phyloP scores from a whole-genome alignment of 2,888 invertebrate species.

The Drosophila infuscata region DNA sequence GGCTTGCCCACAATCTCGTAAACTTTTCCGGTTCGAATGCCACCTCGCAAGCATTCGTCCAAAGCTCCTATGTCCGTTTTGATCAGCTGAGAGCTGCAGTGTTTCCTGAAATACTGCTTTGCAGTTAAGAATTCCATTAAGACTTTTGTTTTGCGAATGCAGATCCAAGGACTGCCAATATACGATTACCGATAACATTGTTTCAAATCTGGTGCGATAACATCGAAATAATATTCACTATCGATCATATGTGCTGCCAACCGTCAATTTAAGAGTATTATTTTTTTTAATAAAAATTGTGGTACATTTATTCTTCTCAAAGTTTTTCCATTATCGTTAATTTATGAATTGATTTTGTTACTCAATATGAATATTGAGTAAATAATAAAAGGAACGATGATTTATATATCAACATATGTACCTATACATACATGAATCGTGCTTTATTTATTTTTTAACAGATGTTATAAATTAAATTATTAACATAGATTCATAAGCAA shows the following conservation, averaged over 20 bases:
- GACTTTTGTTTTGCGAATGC: neutral
- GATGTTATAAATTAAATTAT: neutral
- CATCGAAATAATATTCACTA: neutral
- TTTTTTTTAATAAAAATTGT: neutral
- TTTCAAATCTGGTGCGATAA: neutral
- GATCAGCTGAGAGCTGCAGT: constrained; percentile 28
- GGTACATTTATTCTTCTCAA: neutral
- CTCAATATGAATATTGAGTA: too few relatives aligned
- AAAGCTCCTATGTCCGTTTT: constrained; percentile 37
- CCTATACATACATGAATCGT: too few relatives aligned
- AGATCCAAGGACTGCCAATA: neutral
- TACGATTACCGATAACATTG: neutral
- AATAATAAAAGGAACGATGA: too few relatives aligned
- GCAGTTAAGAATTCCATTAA: constrained; percentile 21
- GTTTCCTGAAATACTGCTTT: neutral
- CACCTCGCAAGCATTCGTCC: constrained; percentile 52
- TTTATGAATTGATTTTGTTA: too few relatives aligned
- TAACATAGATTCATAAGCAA: neutral
- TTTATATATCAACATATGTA: too few relatives aligned
- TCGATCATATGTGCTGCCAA: constrained; percentile 5
- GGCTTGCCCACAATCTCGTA: constrained; percentile 62
- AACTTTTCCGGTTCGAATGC: constrained; percentile 47
- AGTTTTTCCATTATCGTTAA: too few relatives aligned
- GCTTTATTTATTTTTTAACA: too few relatives aligned
- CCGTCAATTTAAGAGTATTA: neutral